Conservation (phyloP, 1,140 invertebrate genomes). For the Andrena cerasifolii region DNA sequence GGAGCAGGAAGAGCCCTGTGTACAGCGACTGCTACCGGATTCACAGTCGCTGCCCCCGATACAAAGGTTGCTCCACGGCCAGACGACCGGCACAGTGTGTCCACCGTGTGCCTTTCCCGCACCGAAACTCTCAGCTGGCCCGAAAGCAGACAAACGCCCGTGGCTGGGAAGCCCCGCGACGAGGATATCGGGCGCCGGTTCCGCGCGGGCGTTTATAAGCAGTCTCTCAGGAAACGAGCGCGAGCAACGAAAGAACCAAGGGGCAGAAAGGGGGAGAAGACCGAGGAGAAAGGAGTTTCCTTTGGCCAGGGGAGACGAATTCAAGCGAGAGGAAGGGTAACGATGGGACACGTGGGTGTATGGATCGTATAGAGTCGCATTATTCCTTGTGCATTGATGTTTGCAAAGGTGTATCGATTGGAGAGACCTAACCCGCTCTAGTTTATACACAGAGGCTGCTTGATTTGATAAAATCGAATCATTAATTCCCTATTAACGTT, state of each 20-base stretch:
- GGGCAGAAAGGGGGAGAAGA: slow-evolving; percentile 19
- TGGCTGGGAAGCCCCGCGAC: slow-evolving; percentile 20
- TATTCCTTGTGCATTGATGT: neutral
- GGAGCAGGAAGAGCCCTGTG: slow-evolving; percentile 57
- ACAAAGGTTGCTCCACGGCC: slow-evolving; percentile 61
- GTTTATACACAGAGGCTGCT: no score
- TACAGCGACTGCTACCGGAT: slow-evolving; percentile 70
- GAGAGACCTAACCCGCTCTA: no score
- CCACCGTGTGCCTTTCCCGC: neutral
- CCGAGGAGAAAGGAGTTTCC: neutral
- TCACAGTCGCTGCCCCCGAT: slow-evolving; percentile 71
- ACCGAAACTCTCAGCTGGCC: slow-evolving; percentile 39
- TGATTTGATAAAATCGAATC: no score
- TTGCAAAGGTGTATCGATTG: no score
- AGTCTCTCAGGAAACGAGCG: slow-evolving; percentile 46
- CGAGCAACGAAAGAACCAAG: slow-evolving; percentile 13
- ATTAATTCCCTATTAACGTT: no score
- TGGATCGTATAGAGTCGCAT: neutral
- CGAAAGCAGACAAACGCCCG: slow-evolving; percentile 44
- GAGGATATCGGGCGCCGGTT: slow-evolving; percentile 57
- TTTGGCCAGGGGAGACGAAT: slow-evolving; percentile 10
- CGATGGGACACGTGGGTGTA: neutral
- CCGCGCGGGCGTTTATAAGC: slow-evolving; percentile 51
- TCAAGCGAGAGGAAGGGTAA: neutral
- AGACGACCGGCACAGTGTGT: slow-evolving; percentile 1